Base-by-base conservation (phyloP, 2,888 invertebrate species). In the Malacosoma neustria region DNA sequence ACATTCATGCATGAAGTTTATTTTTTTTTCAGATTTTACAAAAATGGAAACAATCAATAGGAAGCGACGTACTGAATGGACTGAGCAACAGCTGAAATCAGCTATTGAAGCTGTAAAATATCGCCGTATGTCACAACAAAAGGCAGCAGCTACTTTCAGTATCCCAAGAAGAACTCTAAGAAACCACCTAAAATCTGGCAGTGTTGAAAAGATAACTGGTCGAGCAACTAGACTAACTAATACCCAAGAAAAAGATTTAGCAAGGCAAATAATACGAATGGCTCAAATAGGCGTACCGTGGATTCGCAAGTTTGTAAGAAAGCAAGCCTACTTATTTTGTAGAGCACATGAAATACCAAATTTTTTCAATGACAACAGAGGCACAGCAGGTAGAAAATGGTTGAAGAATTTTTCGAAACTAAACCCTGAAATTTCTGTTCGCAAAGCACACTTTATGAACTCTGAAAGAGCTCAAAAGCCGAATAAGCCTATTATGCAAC, bases 311-410 rank as follows among this genome's bases (percentile, higher is more conserved):
- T 15, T 37, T 5, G 30, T 41, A 29, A 31, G 39, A 11, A 35
- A 33, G 14, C 37, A 37, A 31, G 39, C 35, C 4, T 39, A 14
- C 31, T 3, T 30, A 13, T 50, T 42, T 39, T 48, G 46, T 40
- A 30, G 40, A 11, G 33, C 13, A 4, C 4, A 37, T 30, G n/a
- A 40, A 3, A 46, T 48, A 4, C 15, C 11, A 30, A 38, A 46
- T 13, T 7, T 3, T 5, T 46, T 48, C n/a, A 51, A 38, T 37
- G 36, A 40, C 11, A 29, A 11, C 7, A 44, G 30, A 33, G 12
- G 12, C n/a, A 40, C 32, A 13, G 42, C 45, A 14, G 35, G 41
- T 12, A 39, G 12, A 32, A 37, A 42, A 31, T 42, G 47, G 48
- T 15, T 42, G 1, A 42, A 13, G 11, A 3, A 15, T n/a, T 51